phyloP scores from a whole-genome alignment of 64 coral and sea anemone species.

The Catalaphyllia jardinei region DNA sequence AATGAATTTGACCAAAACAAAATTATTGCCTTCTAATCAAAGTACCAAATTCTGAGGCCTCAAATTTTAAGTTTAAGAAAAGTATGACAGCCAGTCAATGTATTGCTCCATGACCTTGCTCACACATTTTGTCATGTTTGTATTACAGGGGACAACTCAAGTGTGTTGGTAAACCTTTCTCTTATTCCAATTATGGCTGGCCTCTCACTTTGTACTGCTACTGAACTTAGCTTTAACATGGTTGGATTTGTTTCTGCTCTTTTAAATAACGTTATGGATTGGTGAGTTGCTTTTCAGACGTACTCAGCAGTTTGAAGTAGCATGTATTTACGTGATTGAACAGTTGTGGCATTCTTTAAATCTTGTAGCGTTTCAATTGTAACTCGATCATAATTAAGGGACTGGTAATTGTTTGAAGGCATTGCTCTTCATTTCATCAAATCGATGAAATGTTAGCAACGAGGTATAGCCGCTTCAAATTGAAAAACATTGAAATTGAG shows the following conservation, averaged over 20 bases:
- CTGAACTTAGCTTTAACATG: slow-evolving; percentile 89
- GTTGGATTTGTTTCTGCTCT: slow-evolving; percentile 93
- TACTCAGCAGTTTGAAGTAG: background rate
- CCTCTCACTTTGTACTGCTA: slow-evolving; percentile 83
- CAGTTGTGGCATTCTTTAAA: too few relatives aligned
- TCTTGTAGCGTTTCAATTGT: too few relatives aligned
- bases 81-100: background rate
- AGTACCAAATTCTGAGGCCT: too few relatives aligned
- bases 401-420: too few relatives aligned
- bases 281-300: slow-evolving; percentile 55
- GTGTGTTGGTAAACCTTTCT: slow-evolving; percentile 82
- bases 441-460: too few relatives aligned
- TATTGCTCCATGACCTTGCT: background rate
- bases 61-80: background rate
- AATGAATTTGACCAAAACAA: too few relatives aligned
- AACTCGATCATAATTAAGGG: too few relatives aligned
- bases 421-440: too few relatives aligned
- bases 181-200: slow-evolving; percentile 95
- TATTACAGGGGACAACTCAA: slow-evolving; percentile 80
- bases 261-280: slow-evolving; percentile 97
- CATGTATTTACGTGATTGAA: background rate
- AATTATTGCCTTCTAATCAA: too few relatives aligned
- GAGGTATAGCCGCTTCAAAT: too few relatives aligned
- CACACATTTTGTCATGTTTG: background rate
- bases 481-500: too few relatives aligned